These are phyloP conservation scores for Xiphophorus birchmanni DNA, from an alignment of 2,797 vertebrate species.

Conservation along the genomic window DNA sequence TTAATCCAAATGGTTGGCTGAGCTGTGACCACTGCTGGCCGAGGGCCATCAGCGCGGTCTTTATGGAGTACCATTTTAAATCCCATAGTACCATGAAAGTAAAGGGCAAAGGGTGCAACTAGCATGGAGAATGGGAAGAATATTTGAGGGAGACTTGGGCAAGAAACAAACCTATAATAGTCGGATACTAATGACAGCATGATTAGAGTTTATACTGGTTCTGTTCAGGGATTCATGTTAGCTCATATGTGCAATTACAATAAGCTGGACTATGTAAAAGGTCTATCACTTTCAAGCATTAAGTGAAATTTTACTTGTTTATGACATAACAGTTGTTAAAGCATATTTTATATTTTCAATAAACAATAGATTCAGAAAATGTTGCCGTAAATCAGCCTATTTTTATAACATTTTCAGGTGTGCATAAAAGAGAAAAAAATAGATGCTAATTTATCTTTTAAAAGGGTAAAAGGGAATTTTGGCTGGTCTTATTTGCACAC, in stretches of 20 bases:
- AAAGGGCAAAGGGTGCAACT: slow-evolving; percentile 64
- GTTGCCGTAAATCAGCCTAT: not conserved
- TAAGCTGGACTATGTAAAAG: not conserved
- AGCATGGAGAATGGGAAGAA: slow-evolving; percentile 64
- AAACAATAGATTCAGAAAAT: not conserved
- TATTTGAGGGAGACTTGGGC: slow-evolving; percentile 57
- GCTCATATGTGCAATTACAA: not conserved
- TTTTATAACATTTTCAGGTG: not conserved
- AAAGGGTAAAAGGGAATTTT: not conserved
- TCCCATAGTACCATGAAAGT: slow-evolving; percentile 61
- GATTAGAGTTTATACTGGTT: not conserved
- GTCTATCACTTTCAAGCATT: not conserved
- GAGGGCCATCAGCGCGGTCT: slow-evolving; percentile 57
- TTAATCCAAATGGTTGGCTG: slow-evolving; percentile 67
- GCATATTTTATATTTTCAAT: not conserved
- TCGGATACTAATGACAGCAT: slow-evolving; percentile 49
- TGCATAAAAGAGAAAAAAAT: not conserved
- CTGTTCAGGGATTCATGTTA: not conserved
- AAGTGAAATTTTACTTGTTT: not conserved
- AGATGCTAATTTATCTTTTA: not conserved
- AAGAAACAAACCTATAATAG: slow-evolving; percentile 38
- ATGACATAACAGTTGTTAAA: not conserved
- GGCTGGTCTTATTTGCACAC: not conserved
- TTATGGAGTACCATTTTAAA: slow-evolving; percentile 63
- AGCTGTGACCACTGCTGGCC: slow-evolving; percentile 60